Conservation (phyloP, 2,888 invertebrate genomes). For the Parnassius orleans region DNA sequence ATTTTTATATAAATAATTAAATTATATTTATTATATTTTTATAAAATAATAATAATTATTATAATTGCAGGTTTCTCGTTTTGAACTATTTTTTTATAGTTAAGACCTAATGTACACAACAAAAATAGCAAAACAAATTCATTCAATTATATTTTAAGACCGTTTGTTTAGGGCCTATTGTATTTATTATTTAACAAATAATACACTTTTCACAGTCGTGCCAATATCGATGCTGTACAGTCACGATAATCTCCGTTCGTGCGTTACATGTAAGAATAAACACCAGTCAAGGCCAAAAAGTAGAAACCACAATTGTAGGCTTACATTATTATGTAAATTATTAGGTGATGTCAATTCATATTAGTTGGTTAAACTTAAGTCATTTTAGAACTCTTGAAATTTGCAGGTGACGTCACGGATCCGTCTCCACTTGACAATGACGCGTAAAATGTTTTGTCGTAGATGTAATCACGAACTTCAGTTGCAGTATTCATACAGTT, state of each 20-base stretch:
- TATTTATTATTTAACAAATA: too few relatives aligned
- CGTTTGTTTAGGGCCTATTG: too few relatives aligned
- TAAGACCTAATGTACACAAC: too few relatives aligned
- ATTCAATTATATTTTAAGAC: too few relatives aligned
- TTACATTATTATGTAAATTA: neutral
- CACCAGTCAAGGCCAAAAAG: conserved; percentile 7
- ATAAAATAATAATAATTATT: too few relatives aligned
- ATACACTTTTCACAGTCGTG: conserved; percentile 3
- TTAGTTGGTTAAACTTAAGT: neutral
- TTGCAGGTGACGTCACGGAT: neutral
- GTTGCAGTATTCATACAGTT: neutral
- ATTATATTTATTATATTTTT: too few relatives aligned
- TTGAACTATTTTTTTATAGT: too few relatives aligned
- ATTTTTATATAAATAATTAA: too few relatives aligned
- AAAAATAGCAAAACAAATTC: too few relatives aligned
- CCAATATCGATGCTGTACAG: conserved; percentile 8
- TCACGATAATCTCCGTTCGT: conserved; percentile 18
- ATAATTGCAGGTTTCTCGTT: too few relatives aligned
- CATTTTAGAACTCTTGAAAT: neutral
- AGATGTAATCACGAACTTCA: neutral
- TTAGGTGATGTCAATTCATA: neutral
- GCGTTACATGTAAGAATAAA: conserved; percentile 9
- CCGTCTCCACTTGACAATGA: neutral
- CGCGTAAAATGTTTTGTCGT: too few relatives aligned
- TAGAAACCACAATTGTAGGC: neutral